Base-by-base conservation (phyloP, 2,797 vertebrate genomes). In the Xiphophorus birchmanni region DNA sequence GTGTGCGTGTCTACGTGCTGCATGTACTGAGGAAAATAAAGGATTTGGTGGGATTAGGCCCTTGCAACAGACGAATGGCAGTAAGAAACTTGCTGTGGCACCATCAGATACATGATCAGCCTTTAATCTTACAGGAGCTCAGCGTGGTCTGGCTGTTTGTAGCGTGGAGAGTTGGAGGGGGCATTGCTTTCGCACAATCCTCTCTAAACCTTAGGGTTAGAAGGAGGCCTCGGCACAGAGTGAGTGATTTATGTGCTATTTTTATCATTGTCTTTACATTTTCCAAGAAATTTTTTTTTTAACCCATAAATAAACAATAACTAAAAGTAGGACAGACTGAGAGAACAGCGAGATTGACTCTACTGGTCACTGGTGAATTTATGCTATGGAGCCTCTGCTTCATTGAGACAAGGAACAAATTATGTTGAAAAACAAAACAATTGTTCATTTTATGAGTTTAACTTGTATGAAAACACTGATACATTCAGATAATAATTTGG, bases 11-110 rank as follows among this genome's bases (percentile, higher is more conserved):
- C 76, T 60, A 65, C 87, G 85, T 90, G 89, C 89, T 90, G 90
- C 90, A 86, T 86, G 87, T 90, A 84, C 82, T 48, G 54, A 83
- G 60, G 82, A 93, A 95, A 95, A 96, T 90, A 95, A 94, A 93
- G 91, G 94, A 94, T 96, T 95, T 93, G 76, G 45, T 76, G 72
- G 94, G 94, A 95, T 96, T 95, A 95, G 75, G 83, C 37, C 73
- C 67, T 85, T 87, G 88, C 81, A 88, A 82, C 88, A 94, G 93
- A 91, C 84, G 87, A 86, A 88, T 88, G 85, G 81, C 81, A 81
- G 84, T 71, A 84, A 80, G 81, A 89, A 92, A 93, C 91, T 91
- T 91, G 90, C 80, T 82, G 81, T 92, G 88, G 84, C 80, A 82
- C 84, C 89, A 91, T 91, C 80, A 89, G 90, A 92, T 92, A 90